phyloP scores from a whole-genome alignment of 2,797 vertebrate genomes.

The Chaetophractus vellerosus region DNA sequence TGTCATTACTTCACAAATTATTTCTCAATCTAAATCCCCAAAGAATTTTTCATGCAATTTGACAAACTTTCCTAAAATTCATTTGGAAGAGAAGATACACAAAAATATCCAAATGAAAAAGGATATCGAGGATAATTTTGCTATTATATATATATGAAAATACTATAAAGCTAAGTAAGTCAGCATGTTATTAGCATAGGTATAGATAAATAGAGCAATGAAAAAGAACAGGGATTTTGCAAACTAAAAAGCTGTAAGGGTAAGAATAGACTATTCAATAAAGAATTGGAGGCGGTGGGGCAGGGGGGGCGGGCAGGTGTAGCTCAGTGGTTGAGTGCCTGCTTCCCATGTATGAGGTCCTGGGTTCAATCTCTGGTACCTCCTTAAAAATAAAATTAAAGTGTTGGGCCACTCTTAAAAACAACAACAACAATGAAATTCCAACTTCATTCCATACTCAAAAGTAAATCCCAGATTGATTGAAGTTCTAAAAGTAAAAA shows the following conservation, averaged over 20 bases:
- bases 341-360: too few species aligned
- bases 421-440: slow-evolving; percentile 28
- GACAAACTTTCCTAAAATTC: slow-evolving; percentile 37
- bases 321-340: too few species aligned
- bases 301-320: too few species aligned
- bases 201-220: slow-evolving; percentile 16
- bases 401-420: too few species aligned
- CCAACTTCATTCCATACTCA: not conserved
- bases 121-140: slow-evolving; percentile 17
- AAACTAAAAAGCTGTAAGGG: not conserved
- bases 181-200: not conserved
- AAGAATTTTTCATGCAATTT: slow-evolving; percentile 25
- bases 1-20: slow-evolving; percentile 39
- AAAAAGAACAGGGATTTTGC: slow-evolving; percentile 3
- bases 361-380: too few species aligned
- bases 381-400: too few species aligned
- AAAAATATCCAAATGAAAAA: slow-evolving; percentile 56
- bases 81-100: slow-evolving; percentile 10
- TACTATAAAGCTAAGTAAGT: slow-evolving; percentile 22
- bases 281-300: not conserved
- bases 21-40: slow-evolving; percentile 38
- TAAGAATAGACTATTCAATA: slow-evolving; percentile 29
- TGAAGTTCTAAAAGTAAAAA: slow-evolving; percentile 49
- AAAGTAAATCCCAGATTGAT: slow-evolving; percentile 13
- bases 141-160: not conserved